phyloP scores from a whole-genome alignment of 1,140 invertebrate species.

The Drosophila triauraria region DNA sequence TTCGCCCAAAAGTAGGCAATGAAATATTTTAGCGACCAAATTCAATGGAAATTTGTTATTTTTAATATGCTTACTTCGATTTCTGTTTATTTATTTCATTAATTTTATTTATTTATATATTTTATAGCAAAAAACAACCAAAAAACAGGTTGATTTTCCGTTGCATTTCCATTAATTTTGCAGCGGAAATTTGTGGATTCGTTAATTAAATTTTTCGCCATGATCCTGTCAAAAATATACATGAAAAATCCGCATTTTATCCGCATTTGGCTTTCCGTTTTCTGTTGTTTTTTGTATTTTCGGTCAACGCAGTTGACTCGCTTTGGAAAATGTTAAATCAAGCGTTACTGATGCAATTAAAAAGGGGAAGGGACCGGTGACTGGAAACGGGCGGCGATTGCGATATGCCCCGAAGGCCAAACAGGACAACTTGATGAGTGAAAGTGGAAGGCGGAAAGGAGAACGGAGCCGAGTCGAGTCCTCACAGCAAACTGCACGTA shows the following conservation, averaged over 20 bases:
- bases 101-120: too few relatives aligned
- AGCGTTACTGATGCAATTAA: constrained; percentile 79
- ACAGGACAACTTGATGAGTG: constrained; percentile 37
- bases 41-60: too few relatives aligned
- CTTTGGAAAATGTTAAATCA: constrained; percentile 73
- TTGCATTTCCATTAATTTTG: background rate
- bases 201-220: background rate
- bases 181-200: background rate
- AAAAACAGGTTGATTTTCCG: too few relatives aligned
- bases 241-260: background rate
- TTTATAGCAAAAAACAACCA: too few relatives aligned
- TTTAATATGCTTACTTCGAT: too few relatives aligned
- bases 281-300: background rate
- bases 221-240: constrained; percentile 5
- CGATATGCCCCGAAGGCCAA: constrained; percentile 43
- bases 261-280: constrained; percentile 18
- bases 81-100: too few relatives aligned
- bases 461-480: constrained; percentile 7
- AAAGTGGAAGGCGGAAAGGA: constrained; percentile 16
- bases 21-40: too few relatives aligned
- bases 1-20: background rate
- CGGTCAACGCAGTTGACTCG: constrained; percentile 39
- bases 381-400: constrained; percentile 5
- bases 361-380: constrained; percentile 24
- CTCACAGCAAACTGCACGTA: constrained; percentile 47